Conservation (phyloP, 2,797 vertebrate genomes). For the Distichodus sexfasciatus region DNA sequence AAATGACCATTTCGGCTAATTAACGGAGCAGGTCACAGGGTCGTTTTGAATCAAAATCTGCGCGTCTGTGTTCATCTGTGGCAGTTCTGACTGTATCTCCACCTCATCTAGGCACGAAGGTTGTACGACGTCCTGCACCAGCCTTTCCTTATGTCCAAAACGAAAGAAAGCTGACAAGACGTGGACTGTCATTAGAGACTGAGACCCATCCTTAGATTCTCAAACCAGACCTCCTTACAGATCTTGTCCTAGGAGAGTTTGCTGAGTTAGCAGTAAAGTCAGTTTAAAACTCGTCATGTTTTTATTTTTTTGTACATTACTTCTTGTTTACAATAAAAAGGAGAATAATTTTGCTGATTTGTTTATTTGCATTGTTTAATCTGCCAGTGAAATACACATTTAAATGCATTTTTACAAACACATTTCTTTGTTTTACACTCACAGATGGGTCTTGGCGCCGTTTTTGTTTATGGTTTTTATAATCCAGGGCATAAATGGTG, state of each 20-base stretch:
- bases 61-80: not conserved
- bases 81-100: not conserved
- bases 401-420: too few relatives aligned
- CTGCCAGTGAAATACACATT: too few relatives aligned
- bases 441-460: too few relatives aligned
- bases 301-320: not conserved
- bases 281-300: not conserved
- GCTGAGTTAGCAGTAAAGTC: too few relatives aligned
- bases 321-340: conserved; percentile 14
- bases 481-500: conserved; percentile 1
- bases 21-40: too few relatives aligned
- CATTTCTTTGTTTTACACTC: too few relatives aligned
- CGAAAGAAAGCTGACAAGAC: conserved; percentile 60
- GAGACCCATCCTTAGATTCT: not conserved
- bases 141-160: conserved; percentile 75
- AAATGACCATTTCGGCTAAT: too few relatives aligned
- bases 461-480: not conserved
- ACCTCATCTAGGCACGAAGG: conserved; percentile 65
- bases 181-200: not conserved
- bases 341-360: too few relatives aligned
- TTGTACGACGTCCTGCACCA: conserved; percentile 76
- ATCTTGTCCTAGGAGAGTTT: too few relatives aligned
- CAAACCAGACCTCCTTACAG: too few relatives aligned
- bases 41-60: too few relatives aligned
- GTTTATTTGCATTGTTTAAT: too few relatives aligned